A percentile compares a stretch with the other conserved stretches of the same genome.
These are phyloP conservation scores for Macrobrachium nipponense DNA, from an alignment of 1,140 invertebrate species.

Conservation along the genomic window DNA sequence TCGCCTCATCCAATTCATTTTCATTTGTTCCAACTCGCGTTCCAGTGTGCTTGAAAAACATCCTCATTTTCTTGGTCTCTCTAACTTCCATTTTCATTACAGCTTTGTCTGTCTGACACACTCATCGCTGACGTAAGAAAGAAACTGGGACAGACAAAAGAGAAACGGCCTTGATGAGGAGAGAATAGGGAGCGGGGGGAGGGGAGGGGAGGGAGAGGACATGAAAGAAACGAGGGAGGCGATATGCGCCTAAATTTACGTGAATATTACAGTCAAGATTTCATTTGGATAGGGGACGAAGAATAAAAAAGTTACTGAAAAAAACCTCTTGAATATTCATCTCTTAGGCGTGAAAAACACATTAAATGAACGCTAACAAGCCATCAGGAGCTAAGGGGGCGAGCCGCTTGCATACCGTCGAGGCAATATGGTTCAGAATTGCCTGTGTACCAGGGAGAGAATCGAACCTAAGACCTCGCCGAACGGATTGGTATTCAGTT, in stretches of 20 bases:
- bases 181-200: not conserved
- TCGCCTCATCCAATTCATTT: not conserved
- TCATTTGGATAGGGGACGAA: constrained; percentile 49
- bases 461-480: not conserved
- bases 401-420: not conserved
- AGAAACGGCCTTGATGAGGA: not conserved
- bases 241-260: constrained; percentile 31
- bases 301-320: not conserved
- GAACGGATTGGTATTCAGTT: constrained; percentile 2
- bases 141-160: not conserved
- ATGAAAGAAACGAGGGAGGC: not conserved
- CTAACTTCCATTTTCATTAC: not conserved
- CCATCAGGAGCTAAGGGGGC: constrained; percentile 26
- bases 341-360: constrained; percentile 47
- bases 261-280: constrained; percentile 52
- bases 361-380: constrained; percentile 58
- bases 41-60: not conserved
- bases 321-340: constrained; percentile 55
- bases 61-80: not conserved
- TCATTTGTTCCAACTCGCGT: not conserved
- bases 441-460: not conserved
- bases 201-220: not conserved
- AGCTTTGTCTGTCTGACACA: not conserved
- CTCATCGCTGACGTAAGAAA: not conserved
- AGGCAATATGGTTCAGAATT: too few species aligned